These are phyloP conservation scores for Xerus rutilus DNA, from an alignment of 2,797 vertebrate genomes.

Conservation along the genomic window DNA sequence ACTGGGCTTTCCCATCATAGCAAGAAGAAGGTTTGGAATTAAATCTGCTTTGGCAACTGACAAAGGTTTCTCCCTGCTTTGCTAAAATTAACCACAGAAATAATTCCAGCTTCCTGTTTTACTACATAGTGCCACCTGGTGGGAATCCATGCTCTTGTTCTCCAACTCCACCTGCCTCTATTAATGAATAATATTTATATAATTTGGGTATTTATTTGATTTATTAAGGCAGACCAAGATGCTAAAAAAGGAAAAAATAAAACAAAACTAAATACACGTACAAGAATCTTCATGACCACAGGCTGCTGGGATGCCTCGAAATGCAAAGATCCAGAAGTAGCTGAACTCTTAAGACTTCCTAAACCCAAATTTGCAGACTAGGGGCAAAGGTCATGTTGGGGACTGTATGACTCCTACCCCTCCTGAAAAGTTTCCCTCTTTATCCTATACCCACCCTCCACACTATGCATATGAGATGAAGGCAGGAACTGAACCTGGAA, in stretches of 20 bases:
- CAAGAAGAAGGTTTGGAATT: not conserved
- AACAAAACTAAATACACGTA: not conserved
- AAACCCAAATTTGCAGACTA: not conserved
- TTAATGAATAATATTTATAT: constrained; percentile 72
- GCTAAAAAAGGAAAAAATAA: not conserved
- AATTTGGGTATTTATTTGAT: not conserved
- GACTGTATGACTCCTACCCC: not conserved
- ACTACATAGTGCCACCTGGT: not conserved
- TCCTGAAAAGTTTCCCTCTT: not conserved
- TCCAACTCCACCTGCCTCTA: not conserved
- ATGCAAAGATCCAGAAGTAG: not conserved
- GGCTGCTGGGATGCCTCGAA: not conserved
- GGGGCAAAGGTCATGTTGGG: not conserved
- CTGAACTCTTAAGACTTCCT: not conserved
- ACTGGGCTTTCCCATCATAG: not conserved
- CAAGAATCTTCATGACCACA: not conserved
- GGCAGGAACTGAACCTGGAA: not conserved
- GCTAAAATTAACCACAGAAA: not conserved
- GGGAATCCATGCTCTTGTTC: not conserved
- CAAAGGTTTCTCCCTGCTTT: not conserved
- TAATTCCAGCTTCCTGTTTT: not conserved
- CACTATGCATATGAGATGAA: not conserved
- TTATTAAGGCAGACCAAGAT: not conserved
- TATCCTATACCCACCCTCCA: not conserved
- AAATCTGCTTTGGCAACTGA: not conserved